A percentile compares a stretch with the other conserved stretches of the same genome.
Conservation (phyloP, 2,113 vertebrate species). For the Ailurus styani region DNA sequence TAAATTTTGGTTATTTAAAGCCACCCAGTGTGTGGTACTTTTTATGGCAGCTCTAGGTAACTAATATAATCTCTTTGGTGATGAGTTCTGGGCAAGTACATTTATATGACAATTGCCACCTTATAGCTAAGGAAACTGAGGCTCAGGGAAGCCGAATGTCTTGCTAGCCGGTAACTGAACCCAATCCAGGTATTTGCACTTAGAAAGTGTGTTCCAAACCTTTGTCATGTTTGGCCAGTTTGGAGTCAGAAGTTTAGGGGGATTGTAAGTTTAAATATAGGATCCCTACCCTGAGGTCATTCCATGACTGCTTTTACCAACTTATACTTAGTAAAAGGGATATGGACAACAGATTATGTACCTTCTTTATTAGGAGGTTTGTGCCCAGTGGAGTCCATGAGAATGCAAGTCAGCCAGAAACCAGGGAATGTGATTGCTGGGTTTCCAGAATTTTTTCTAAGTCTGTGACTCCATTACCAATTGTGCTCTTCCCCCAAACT, state of each 20-base stretch:
- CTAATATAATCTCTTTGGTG: not conserved
- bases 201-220: not conserved
- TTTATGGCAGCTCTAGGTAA: not conserved
- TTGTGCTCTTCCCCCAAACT: not conserved
- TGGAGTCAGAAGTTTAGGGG: not conserved
- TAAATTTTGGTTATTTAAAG: not conserved
- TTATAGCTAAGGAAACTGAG: not conserved
- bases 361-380: not conserved
- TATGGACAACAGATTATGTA: not conserved
- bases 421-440: not conserved
- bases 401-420: not conserved
- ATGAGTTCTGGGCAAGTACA: not conserved
- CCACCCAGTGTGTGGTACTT: not conserved
- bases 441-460: conserved; percentile 8
- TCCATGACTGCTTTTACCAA: not conserved
- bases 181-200: not conserved
- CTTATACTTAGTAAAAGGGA: not conserved
- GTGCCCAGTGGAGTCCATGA: not conserved
- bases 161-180: not conserved
- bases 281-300: not conserved
- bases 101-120: not conserved
- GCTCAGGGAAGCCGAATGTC: not conserved
- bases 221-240: not conserved
- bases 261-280: not conserved
- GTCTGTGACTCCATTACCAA: not conserved